Percentiles rank a stretch among this genome's conserved stretches.
These are phyloP conservation scores for Capitulum mitella DNA, from an alignment of 2,888 invertebrate genomes.

Conservation along the genomic window DNA sequence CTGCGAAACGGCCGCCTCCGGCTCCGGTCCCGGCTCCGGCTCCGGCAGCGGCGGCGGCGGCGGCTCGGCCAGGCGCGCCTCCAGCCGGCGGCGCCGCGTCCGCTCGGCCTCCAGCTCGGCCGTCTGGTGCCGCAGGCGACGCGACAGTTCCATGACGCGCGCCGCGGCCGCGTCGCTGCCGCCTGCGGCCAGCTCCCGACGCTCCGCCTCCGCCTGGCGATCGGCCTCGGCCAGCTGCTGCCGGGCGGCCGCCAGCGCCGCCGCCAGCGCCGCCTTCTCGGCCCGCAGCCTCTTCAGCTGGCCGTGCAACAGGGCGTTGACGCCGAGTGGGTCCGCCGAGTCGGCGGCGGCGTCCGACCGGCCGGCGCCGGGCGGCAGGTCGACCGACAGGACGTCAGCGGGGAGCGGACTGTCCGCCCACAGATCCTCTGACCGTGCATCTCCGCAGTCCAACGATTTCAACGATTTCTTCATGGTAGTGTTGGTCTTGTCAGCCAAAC, in stretches of 20 bases:
- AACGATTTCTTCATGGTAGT: not conserved
- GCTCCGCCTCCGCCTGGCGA: not conserved
- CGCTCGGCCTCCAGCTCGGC: conserved; percentile 20
- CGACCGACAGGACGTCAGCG: no score
- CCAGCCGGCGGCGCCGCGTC: conserved; percentile 5
- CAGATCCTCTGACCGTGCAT: not conserved
- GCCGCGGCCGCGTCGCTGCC: conserved; percentile 18
- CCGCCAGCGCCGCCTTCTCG: not conserved
- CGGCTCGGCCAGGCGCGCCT: not conserved
- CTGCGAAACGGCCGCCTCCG: not conserved
- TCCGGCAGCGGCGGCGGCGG: not conserved
- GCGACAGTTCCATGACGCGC: conserved; percentile 13
- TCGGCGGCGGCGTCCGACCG: not conserved
- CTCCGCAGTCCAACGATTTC: not conserved
- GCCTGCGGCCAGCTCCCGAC: not conserved
- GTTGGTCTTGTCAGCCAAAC: no score
- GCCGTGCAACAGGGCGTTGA: not conserved
- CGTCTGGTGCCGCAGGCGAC: not conserved
- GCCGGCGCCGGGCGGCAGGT: not conserved
- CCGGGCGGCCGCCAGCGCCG: not conserved
- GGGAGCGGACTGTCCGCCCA: not conserved
- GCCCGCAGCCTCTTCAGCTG: not conserved
- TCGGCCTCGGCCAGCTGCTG: not conserved
- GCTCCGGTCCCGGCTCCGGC: not conserved
- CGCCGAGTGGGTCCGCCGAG: not conserved